Evolutionary conservation across 2,888 invertebrate species (phyloP), one percentile per base, ranked within the genome.

Genomic region (Plebejus anna): DNA sequence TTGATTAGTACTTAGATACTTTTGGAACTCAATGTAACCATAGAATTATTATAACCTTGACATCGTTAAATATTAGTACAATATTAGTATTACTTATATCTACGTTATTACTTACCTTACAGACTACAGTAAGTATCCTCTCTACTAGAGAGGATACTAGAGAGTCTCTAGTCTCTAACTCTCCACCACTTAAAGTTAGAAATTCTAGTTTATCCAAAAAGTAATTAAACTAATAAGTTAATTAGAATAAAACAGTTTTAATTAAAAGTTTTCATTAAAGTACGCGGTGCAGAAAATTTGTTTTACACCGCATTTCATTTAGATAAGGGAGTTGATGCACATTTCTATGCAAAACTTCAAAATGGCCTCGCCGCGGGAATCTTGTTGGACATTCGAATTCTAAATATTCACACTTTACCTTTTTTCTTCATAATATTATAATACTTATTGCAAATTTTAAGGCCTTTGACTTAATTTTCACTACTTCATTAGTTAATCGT

Each of bases 271-370:
- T 32, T 66, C 66, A 66, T 32, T 1, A 13, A 32, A 32, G 32
- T 66, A 66, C 66, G 66, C 11, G 66, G 66, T 32, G 32, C 66
- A 66, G 66, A 66, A 66, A 66, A 66, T 66, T 66, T 13, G 66
- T 66, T 66, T 11, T 32, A 32, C 32, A 66, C 66, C 32, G 66
- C 76, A 76, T 76, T 79, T 79, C 72, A 78, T 78, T 79, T 79
- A 80, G 81, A 81, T 81, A 80, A 80, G 78, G 77, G 77, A 76
- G 66, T 66, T 13, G 32, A 32, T 83, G 82, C 81, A 82, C 83
- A 83, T 89, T 89, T 82, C 80, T 80, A 87, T 88, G 85, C 86
- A 84, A 85, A 86, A 83, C 79, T 78, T 80, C 72, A 79, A 77
- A 79, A 81, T 79, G 82, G 80, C 81, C 80, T 81, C 82, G 80